Evolutionary conservation across 2,113 vertebrate species (phyloP).

Genomic region (Vulpes vulpes): DNA sequence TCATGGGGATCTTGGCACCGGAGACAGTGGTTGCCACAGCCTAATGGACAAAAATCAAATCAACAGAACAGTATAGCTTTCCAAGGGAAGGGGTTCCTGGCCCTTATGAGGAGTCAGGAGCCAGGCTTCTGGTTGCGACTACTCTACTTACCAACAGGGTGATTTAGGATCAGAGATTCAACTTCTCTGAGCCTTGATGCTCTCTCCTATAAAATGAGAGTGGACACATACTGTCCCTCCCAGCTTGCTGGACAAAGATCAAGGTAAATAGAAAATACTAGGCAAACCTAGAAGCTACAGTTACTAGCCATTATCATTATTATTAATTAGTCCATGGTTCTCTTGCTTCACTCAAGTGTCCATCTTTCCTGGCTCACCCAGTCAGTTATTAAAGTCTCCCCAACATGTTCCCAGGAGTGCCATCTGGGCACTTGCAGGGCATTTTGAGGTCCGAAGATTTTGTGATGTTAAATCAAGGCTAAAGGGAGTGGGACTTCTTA

Average conservation of each 20-base stretch:
- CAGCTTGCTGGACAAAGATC: background rate
- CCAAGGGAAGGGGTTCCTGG: background rate
- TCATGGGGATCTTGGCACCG: slow-evolving; percentile 87
- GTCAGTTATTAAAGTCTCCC: background rate
- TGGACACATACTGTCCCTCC: background rate
- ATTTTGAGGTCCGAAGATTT: background rate
- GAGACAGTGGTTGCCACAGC: slow-evolving; percentile 91
- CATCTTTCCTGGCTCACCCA: background rate
- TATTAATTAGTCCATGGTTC: background rate
- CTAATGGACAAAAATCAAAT: slow-evolving; percentile 82
- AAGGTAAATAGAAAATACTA: slow-evolving; percentile 6
- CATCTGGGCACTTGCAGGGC: background rate
- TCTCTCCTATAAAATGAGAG: background rate
- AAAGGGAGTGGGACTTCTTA: background rate
- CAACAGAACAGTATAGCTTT: background rate
- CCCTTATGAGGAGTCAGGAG: background rate
- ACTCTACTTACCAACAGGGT: background rate
- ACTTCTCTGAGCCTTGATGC: background rate
- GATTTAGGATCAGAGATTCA: background rate
- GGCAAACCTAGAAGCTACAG: background rate
- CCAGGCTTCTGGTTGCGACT: background rate
- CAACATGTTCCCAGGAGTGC: background rate
- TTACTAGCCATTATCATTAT: background rate
- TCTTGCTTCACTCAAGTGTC: background rate
- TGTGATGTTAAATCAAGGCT: background rate